Base-by-base conservation (phyloP, 2,888 invertebrate species). In the Physocephala rufipes region DNA sequence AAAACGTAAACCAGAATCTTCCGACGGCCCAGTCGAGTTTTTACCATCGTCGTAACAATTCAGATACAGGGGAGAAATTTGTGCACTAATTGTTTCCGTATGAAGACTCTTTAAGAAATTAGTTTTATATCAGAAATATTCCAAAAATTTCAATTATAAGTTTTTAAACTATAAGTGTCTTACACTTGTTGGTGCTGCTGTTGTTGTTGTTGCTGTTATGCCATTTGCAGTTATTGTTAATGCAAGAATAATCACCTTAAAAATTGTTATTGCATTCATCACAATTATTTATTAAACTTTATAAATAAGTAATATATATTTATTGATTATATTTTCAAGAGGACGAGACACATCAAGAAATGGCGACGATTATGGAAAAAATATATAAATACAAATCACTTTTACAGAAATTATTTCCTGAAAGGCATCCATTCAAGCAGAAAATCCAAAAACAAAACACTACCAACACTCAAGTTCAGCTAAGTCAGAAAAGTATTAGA, bases 1-100 rank as follows among this genome's bases (percentile, higher is more conserved):
- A 59, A 85, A 81, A 61, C 80, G 80, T 36, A 83, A 77, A 5
- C 80, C 79, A 7, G 55, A 64, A 51, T 51, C 61, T 26, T 16
- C 19, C 9, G 36, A 16, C 36, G 21, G 47, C 28, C 26, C 53
- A 30, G 19, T 1, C 4, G 70, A 36, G 30, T 64, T 58, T n/a
- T 28, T 45, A 4, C 28, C 64, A 16, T 65, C 67, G 12, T 45
- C 59, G 26, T 64, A 67, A 24, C 72, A 74, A 21, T 63, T 65
- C 4, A 59, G 24, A 9, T 26, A 43, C 21, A 19, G 30, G 13
- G 70, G 61, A 36, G 62, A 47, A 15, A 55, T 45, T 4, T 21
- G 36, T 24, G 63, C 67, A 13, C 51, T 19, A 28, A 59, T 47
- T n/a, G 73, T 45, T 24, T 63, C 24, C 13, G 70, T 21, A 16